Base-by-base conservation (phyloP, 2,888 invertebrate genomes). In the Mesorhabditis spiculigera region DNA sequence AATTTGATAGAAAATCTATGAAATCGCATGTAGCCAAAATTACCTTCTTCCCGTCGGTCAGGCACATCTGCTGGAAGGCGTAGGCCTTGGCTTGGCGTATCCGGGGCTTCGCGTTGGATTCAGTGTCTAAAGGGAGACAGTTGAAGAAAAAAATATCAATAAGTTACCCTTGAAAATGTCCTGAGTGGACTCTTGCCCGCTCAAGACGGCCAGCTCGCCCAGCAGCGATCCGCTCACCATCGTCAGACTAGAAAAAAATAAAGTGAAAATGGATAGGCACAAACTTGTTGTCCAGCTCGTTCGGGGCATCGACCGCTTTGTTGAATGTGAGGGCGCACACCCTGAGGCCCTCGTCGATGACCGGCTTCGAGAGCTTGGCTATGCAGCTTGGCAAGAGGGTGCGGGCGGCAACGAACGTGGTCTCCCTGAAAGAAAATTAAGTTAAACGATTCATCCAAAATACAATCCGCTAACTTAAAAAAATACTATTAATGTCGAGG, bases 391-490 rank as follows among this genome's bases (percentile, higher is more conserved):
- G 94, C 66, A 95, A 90, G 87, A 95, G 94, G 58, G 95, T 95
- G 13, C 93, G 93, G 4, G 92, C 93, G 50, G 92, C 91, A 87
- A 94, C 94, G 73, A 96, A 88, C 90, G 93, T 93, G 4, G 96
- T 95, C 88, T 96, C 96, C 78, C 93, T 91, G 82, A 71, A 82
- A 68, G 10, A 45, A 10, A 28, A 4, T 63, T 28, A 10, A 43
- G n/a, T n/a, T 45, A 16, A 42, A 28, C 13, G 6, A 5, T 43
- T 16, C 61, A 28, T 28, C 28, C 28, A 28, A 10, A 63, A 28
- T 68, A 13, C 6, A 41, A 68, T 41, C 45, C 75, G 43, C 5
- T 74, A 69, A 42, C 16, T 58, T 45, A 68, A 67, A 68, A 67
- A 68, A 8, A 68, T 10, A n/a, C 45, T 6, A 43, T 43, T 68